Evolutionary conservation across 2,888 invertebrate genomes (phyloP), one percentile per base, ranked within the genome.

Genomic region (Epirrita christyi): DNA sequence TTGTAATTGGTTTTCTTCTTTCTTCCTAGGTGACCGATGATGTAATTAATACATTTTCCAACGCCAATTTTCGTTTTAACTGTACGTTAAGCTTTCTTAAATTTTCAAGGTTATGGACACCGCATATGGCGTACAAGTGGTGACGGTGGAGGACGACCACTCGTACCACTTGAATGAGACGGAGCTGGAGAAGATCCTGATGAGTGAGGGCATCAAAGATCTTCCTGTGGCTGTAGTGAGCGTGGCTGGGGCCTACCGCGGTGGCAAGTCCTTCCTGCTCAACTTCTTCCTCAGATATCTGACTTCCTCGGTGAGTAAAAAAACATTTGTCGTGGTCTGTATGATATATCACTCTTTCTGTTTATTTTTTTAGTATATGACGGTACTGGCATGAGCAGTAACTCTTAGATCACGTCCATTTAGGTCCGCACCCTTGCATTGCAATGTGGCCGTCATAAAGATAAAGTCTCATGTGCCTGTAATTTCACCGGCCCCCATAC

Each of bases 221-320:
- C 54, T 67, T 36, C 66, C 69, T 3, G 71, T 72, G 54, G 73
- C 65, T 49, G 62, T 75, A 28, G 62, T 75, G 21, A 72, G 73
- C 66, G 68, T 75, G 48, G 72, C 68, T 6, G 74, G 73, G 29
- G 68, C 71, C n/a, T 73, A 44, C 58, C 73, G 74, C 37, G 64
- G 70, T 13, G 74, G 74, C 15, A 75, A 73, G 50, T 75, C 73
- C 9, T 75, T 75, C 58, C 58, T 75, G 49, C 67, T 75, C 8
- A 68, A 67, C 61, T 72, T 66, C 65, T 64, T 72, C 41, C 61
- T 75, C 21, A 68, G 70, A 64, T 73, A 72, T 52, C 63, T 75
- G 34, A 48, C 52, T n/a, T 48, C 70, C 0, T 38, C 68, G 53
- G 74, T 73, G 41, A 66, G 68, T 49, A 6, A 8, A 13, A 2